Conservation (phyloP, 2,113 vertebrate genomes). For the Anguilla japonica region DNA sequence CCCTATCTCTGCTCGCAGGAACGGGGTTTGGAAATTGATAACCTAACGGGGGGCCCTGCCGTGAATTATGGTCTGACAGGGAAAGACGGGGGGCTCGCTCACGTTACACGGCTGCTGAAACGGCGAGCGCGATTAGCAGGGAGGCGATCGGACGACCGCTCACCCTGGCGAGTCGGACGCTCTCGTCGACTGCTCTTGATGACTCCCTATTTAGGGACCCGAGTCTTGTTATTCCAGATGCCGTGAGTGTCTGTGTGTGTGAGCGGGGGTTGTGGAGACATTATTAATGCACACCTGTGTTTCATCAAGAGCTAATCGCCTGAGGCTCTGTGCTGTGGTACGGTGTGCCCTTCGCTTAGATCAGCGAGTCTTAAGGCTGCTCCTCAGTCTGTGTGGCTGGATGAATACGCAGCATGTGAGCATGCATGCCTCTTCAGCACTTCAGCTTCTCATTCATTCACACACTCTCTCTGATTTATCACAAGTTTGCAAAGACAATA, state of each 20-base stretch:
- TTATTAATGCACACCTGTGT: not conserved
- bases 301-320: not conserved
- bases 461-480: not conserved
- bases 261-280: not conserved
- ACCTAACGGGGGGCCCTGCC: not conserved
- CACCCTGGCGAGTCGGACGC: not conserved
- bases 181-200: not conserved
- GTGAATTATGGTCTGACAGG: not conserved
- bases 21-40: not conserved
- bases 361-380: not conserved
- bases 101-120: not conserved
- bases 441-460: not conserved
- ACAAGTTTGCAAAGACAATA: not conserved
- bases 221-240: not conserved
- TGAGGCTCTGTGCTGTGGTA: not conserved
- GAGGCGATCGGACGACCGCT: not conserved
- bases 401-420: no score
- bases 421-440: no score
- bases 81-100: not conserved
- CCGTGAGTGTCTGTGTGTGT: not conserved
- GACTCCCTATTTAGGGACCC: not conserved
- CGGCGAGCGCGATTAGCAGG: not conserved
- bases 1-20: not conserved
- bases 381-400: no score
- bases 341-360: not conserved